Evolutionary conservation across 2,888 invertebrate species (phyloP), one percentile per base, ranked within the genome.

Genomic region (Hirtodrosophila cameraria): DNA sequence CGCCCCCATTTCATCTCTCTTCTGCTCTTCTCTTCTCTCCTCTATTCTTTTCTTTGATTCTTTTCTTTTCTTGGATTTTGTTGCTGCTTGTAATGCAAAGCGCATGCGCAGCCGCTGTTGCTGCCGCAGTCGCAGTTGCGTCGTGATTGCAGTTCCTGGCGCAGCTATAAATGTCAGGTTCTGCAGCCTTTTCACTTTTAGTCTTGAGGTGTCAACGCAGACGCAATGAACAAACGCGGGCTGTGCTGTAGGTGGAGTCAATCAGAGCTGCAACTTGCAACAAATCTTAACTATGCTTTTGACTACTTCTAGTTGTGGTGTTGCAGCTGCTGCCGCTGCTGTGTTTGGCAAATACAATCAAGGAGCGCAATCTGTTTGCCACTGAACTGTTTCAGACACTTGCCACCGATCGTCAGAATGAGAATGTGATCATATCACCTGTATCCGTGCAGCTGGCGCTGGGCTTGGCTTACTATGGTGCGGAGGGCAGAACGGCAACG

Each of bases 371-470:
- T 58, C 71, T 89, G 11, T 89, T 89, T 54, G 88, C 88, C 50
- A 89, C 88, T 8, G 88, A 89, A 38, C 75, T 89, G 0, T 89
- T 89, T 33, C 89, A 88, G 60, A 88, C 86, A 2, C 65, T 89
- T 30, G 89, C 89, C 55, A 87, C 82, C 11, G 82, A 80, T n/a
- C 79, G 85, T 0, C 88, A 85, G 66, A 30, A 81, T 30, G 82
- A 88, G 59, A 89, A 89, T 74, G 89, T 89, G 6, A 88, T 89
- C 41, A 88, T 89, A 12, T 89, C 89, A 2, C 89, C 89, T 0
- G 86, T 88, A 0, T 85, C 89, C 30, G 74, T 89, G 31, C 89
- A 89, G 46, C 67, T 88, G 38, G 88, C 89, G 2, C 43, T 89
- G 23, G 88, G 88, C 0, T 48, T 89, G 54, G 86, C 79, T 43